These are phyloP conservation scores for Zophobas morio DNA, from an alignment of 1,140 invertebrate genomes.

Conservation along the genomic window DNA sequence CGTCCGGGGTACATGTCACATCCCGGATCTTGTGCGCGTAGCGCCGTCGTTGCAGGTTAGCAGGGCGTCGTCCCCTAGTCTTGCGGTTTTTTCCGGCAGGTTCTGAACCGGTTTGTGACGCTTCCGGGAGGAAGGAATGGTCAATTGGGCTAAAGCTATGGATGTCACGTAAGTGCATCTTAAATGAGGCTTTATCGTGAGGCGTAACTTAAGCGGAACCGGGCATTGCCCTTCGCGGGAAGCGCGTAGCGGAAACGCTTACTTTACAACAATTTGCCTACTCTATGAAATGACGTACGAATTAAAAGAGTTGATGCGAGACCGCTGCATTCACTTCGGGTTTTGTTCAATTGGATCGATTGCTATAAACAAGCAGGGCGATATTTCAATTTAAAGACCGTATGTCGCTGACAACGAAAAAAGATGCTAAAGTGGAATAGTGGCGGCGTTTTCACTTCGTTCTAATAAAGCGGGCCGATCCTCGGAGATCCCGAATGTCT, in stretches of 20 bases:
- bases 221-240: conserved; percentile 59
- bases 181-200: conserved; percentile 41
- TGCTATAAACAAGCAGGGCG: not conserved
- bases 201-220: conserved; percentile 43
- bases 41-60: no score
- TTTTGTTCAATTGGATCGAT: conserved; percentile 25
- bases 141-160: conserved; percentile 22
- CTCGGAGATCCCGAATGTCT: conserved; percentile 9
- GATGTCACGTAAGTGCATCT: conserved; percentile 41
- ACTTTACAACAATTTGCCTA: conserved; percentile 63
- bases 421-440: conserved; percentile 1
- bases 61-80: no score
- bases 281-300: conserved; percentile 47
- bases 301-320: conserved; percentile 50
- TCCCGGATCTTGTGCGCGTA: no score
- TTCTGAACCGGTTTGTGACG: not conserved
- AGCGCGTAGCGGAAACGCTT: conserved; percentile 58
- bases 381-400: conserved; percentile 13
- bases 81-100: no score
- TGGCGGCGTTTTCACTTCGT: not conserved
- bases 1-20: no score
- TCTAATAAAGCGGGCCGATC: conserved; percentile 14
- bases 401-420: not conserved
- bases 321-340: conserved; percentile 34
- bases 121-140: conserved; percentile 12